These are phyloP conservation scores for Mus spicilegus DNA, from an alignment of 2,113 vertebrate species.

Conservation along the genomic window DNA sequence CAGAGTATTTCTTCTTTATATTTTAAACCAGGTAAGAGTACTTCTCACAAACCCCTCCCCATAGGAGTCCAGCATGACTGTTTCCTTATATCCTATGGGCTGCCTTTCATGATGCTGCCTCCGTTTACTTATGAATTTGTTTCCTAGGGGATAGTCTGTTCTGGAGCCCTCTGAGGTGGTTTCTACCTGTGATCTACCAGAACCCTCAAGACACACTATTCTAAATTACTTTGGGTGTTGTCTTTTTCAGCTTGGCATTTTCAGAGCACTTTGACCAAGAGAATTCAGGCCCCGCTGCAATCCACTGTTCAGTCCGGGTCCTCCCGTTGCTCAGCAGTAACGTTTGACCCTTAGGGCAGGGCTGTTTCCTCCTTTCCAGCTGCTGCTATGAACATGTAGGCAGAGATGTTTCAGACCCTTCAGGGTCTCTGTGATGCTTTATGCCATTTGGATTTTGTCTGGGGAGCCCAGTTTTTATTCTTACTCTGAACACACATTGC, in stretches of 20 bases:
- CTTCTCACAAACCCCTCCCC: background rate
- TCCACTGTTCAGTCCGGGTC: background rate
- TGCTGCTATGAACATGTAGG: background rate
- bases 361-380: conserved; percentile 33
- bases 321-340: background rate
- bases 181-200: background rate
- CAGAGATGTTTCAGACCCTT: background rate
- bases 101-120: background rate
- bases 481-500: background rate
- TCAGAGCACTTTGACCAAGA: background rate
- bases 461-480: background rate
- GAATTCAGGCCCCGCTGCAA: background rate
- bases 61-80: background rate
- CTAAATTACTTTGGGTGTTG: background rate
- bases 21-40: background rate
- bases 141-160: background rate
- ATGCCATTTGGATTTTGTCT: background rate
- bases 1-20: background rate
- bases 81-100: background rate
- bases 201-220: background rate
- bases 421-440: background rate
- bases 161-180: background rate
- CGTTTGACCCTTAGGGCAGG: background rate
- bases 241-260: background rate
- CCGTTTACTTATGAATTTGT: background rate